These are phyloP conservation scores for Spilogale gracilis DNA, from an alignment of 2,113 vertebrate species.

Conservation along the genomic window DNA sequence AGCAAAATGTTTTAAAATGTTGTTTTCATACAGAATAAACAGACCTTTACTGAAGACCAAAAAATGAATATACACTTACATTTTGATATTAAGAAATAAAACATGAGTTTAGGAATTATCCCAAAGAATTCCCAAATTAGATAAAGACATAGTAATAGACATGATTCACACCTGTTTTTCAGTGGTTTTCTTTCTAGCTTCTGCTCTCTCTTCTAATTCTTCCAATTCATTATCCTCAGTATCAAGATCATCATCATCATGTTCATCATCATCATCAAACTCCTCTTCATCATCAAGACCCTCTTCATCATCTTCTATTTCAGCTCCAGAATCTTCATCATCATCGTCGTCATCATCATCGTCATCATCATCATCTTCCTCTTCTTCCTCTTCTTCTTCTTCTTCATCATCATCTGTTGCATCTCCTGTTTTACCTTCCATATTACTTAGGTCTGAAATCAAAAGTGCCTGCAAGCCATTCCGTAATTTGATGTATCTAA, in stretches of 20 bases:
- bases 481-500: slow-evolving; percentile 93
- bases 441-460: slow-evolving; percentile 94
- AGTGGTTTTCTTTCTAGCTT: slow-evolving; percentile 89
- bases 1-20: slow-evolving; percentile 60
- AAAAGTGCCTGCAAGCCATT: slow-evolving; percentile 95
- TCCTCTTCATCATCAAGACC: slow-evolving; percentile 88
- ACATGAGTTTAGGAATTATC: neutral
- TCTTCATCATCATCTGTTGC: slow-evolving; percentile 82
- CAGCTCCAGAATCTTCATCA: slow-evolving; percentile 91
- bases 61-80: slow-evolving; percentile 39
- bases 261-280: slow-evolving; percentile 89
- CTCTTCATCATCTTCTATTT: slow-evolving; percentile 91
- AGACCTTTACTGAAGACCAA: slow-evolving; percentile 37
- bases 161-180: slow-evolving; percentile 93
- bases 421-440: slow-evolving; percentile 83
- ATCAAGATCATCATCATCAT: slow-evolving; percentile 89
- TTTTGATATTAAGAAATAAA: slow-evolving; percentile 51
- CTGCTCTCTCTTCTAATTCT: slow-evolving; percentile 86
- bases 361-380: slow-evolving; percentile 83
- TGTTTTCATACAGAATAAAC: slow-evolving; percentile 34
- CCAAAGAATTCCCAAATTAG: slow-evolving; percentile 55
- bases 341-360: slow-evolving; percentile 88
- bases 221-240: slow-evolving; percentile 89
- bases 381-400: slow-evolving; percentile 85
- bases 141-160: slow-evolving; percentile 30